phyloP scores from a whole-genome alignment of 1,140 invertebrate species.

The Euwallacea fornicatus region DNA sequence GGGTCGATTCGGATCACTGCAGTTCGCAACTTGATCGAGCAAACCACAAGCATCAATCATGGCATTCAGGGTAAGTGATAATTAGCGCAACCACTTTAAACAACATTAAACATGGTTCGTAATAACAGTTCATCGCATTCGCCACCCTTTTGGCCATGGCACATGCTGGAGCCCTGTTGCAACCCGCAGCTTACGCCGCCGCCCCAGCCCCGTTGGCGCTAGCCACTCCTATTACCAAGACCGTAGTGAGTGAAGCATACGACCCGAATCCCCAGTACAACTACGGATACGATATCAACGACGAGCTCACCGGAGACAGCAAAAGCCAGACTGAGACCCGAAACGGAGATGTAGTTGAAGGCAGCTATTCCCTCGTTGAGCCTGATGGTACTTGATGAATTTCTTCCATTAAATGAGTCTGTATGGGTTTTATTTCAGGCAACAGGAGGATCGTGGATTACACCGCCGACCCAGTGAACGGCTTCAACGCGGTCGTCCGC shows the following conservation, averaged over 20 bases:
- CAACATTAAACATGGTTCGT: no score
- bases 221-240: slow-evolving; percentile 56
- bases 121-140: slow-evolving; percentile 20
- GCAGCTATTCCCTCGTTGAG: slow-evolving; percentile 45
- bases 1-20: slow-evolving; percentile 10
- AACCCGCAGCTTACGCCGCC: slow-evolving; percentile 42
- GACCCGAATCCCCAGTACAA: slow-evolving; percentile 61
- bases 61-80: slow-evolving; percentile 38
- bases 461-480: slow-evolving; percentile 62
- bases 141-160: slow-evolving; percentile 34
- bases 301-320: slow-evolving; percentile 61
- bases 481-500: slow-evolving; percentile 58
- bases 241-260: slow-evolving; percentile 55
- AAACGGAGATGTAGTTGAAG: slow-evolving; percentile 66
- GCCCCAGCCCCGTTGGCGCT: slow-evolving; percentile 47
- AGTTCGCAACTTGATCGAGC: slow-evolving; percentile 1
- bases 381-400: slow-evolving; percentile 22
- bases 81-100: no score
- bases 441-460: slow-evolving; percentile 62
- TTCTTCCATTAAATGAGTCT: not conserved
- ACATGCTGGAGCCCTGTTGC: slow-evolving; percentile 4
- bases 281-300: slow-evolving; percentile 61
- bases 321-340: slow-evolving; percentile 62
- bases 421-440: slow-evolving; percentile 53
- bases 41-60: slow-evolving; percentile 13